A percentile compares a stretch with the other conserved stretches of the same genome.
Conservation (phyloP, 2,113 vertebrate species). For the Pagrus major region DNA sequence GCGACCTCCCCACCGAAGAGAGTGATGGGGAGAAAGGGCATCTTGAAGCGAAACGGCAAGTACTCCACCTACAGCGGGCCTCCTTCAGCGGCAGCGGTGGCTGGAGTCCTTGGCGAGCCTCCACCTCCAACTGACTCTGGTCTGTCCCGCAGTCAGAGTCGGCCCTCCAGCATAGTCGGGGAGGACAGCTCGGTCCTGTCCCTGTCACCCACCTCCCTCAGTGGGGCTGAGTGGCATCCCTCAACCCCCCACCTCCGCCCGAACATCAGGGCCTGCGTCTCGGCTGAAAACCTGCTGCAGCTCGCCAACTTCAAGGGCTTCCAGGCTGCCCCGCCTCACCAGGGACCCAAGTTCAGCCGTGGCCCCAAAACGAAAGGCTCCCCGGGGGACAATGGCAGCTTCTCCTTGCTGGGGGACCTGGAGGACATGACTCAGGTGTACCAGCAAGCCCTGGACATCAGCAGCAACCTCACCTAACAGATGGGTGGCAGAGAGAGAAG, state of each 20-base stretch:
- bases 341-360: constrained; percentile 87
- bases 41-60: constrained; percentile 95
- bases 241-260: constrained; percentile 78
- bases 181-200: constrained; percentile 91
- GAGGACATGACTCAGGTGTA: constrained; percentile 99
- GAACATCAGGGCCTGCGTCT: constrained; percentile 93
- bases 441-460: constrained; percentile 97
- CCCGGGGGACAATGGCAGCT: constrained; percentile 92
- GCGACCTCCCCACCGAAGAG: constrained; percentile 80
- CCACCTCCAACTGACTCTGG: constrained; percentile 82
- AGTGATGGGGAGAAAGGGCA: constrained; percentile 89
- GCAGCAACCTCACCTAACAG: constrained; percentile 88
- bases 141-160: constrained; percentile 93
- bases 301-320: constrained; percentile 88
- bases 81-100: constrained; percentile 67
- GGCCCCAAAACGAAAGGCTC: constrained; percentile 85
- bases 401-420: constrained; percentile 96
- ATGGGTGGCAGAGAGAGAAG: constrained; percentile 57
- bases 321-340: constrained; percentile 86
- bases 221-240: constrained; percentile 88
- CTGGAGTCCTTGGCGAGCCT: constrained; percentile 76
- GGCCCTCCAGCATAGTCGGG: constrained; percentile 91
- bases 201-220: constrained; percentile 85
- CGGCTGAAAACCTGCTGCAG: constrained; percentile 95
- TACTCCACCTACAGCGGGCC: constrained; percentile 87